These are phyloP conservation scores for Nipponacmea schrenckii DNA, from an alignment of 2,888 invertebrate species.

Conservation along the genomic window DNA sequence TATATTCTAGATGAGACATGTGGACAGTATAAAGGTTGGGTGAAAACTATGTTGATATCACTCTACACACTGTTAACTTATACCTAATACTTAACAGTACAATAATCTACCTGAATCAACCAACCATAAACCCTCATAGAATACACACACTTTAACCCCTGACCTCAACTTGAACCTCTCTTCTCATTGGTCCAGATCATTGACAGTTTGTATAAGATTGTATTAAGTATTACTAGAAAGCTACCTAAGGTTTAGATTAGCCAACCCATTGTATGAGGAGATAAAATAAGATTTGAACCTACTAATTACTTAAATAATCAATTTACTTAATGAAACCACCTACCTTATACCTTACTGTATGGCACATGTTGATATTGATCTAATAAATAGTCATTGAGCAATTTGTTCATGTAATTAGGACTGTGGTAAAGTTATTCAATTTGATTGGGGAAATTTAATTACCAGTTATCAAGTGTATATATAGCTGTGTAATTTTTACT, in stretches of 20 bases:
- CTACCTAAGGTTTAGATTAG: not conserved
- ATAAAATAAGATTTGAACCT: not conserved
- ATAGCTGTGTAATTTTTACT: too few relatives aligned
- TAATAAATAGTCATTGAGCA: not conserved
- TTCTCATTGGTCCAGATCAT: not conserved
- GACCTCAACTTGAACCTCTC: not conserved
- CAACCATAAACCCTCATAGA: not conserved
- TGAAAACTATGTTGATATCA: too few relatives aligned
- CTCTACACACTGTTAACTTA: not conserved
- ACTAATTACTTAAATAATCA: conserved; percentile 1
- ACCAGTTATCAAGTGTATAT: too few relatives aligned
- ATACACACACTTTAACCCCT: not conserved
- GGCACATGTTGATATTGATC: not conserved
- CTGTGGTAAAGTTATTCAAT: too few relatives aligned
- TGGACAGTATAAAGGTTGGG: too few relatives aligned
- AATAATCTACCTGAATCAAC: conserved; percentile 1
- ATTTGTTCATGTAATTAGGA: conserved; percentile 1
- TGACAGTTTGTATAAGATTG: not conserved
- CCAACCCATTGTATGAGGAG: too few relatives aligned
- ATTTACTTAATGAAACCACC: not conserved
- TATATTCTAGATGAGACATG: too few relatives aligned
- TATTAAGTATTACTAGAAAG: not conserved
- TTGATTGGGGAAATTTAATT: too few relatives aligned
- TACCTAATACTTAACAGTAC: not conserved
- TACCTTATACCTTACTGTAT: not conserved